Percentiles rank a stretch among this genome's conserved stretches.
Evolutionary conservation across 1,140 invertebrate species (phyloP).

Genomic region (Phenacoccus solenopsis): DNA sequence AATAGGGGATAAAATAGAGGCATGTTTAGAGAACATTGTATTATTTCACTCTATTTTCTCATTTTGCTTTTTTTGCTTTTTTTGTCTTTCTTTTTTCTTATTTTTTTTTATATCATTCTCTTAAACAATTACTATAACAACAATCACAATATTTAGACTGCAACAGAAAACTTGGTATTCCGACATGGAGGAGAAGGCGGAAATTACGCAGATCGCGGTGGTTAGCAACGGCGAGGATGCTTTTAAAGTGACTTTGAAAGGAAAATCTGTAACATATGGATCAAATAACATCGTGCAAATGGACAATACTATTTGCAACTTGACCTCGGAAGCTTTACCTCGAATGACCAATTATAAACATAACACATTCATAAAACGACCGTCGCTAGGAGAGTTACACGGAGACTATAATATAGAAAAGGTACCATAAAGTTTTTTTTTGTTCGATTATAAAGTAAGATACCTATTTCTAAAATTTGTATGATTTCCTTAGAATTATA

Average conservation of each 20-base stretch:
- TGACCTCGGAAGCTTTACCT: slow-evolving; percentile 5
- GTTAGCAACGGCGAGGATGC: neutral
- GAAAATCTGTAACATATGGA: neutral
- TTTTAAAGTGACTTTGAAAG: neutral
- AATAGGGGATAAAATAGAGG: no score
- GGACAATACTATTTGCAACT: neutral
- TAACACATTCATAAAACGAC: neutral
- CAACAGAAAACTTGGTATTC: neutral
- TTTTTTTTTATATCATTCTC: no score
- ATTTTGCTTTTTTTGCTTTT: no score
- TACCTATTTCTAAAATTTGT: neutral
- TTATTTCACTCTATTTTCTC: no score
- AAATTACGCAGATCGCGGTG: neutral
- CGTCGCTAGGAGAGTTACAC: neutral
- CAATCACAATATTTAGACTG: no score
- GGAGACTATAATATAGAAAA: slow-evolving; percentile 1
- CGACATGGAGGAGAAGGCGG: neutral
- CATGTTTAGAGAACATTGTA: no score
- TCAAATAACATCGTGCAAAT: neutral
- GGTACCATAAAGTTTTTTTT: neutral
- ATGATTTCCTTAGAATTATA: neutral
- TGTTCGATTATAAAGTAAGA: no score
- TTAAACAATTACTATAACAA: no score
- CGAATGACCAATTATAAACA: slow-evolving; percentile 3
- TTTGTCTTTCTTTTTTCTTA: no score